Percentiles rank a stretch among this genome's conserved stretches.
These are phyloP conservation scores for Seladonia tumulorum DNA, from an alignment of 2,888 invertebrate genomes.

Conservation along the genomic window DNA sequence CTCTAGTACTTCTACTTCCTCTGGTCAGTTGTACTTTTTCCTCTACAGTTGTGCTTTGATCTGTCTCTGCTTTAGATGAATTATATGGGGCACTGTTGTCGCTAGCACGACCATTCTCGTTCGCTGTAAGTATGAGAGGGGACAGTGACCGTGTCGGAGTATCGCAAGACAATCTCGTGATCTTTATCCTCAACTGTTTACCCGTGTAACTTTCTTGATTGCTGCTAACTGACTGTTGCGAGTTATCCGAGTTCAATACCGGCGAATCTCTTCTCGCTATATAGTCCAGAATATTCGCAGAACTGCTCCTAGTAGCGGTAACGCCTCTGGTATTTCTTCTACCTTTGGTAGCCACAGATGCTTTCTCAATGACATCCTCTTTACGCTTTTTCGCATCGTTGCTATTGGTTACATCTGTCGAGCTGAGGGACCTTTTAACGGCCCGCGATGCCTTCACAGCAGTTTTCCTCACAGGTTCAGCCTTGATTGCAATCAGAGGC, in stretches of 20 bases:
- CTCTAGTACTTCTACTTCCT: not conserved
- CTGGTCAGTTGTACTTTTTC: not conserved
- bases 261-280: conserved; percentile 17
- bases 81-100: not conserved
- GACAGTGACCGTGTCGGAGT: not conserved
- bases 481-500: not conserved
- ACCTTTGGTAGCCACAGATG: not conserved
- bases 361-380: conserved; percentile 16
- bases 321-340: not conserved
- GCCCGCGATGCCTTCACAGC: not conserved
- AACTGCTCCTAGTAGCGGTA: not conserved
- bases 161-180: not conserved
- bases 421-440: conserved; percentile 32
- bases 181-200: conserved; percentile 20
- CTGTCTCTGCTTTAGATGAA: not conserved
- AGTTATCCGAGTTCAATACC: not conserved
- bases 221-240: not conserved
- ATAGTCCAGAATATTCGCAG: conserved; percentile 27
- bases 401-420: not conserved
- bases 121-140: not conserved
- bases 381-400: conserved; percentile 31
- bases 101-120: not conserved
- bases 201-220: not conserved
- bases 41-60: not conserved
- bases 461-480: conserved; percentile 4